Evolutionary conservation across 2,113 vertebrate genomes (phyloP).

Genomic region (Ophiodon elongatus): DNA sequence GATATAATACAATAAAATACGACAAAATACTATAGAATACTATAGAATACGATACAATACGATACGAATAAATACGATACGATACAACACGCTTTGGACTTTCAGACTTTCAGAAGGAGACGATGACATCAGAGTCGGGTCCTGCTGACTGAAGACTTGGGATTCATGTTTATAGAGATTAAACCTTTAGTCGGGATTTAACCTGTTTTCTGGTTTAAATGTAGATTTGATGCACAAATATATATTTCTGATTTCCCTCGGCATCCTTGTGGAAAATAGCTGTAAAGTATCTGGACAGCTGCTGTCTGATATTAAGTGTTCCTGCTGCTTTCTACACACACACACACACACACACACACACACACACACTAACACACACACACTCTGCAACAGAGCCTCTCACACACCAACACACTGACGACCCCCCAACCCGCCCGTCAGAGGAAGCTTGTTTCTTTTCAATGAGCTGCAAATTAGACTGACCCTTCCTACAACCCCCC

Average conservation of each 20-base stretch:
- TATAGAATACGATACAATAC: not conserved
- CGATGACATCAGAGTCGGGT: no score
- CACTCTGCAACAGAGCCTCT: not conserved
- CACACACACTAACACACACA: conserved; percentile 16
- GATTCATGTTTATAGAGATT: not conserved
- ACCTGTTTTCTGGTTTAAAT: not conserved
- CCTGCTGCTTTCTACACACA: conserved; percentile 10
- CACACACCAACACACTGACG: conserved; percentile 4
- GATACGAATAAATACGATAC: no score
- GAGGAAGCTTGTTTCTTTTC: conserved; percentile 73
- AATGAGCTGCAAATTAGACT: conserved; percentile 72
- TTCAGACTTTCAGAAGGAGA: no score
- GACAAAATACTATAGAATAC: not conserved
- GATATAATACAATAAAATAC: no score
- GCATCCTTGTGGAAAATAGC: not conserved
- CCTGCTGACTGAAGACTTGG: no score
- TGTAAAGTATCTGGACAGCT: not conserved
- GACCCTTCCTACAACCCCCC: conserved; percentile 53
- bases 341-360: conserved; percentile 28
- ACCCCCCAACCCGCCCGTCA: conserved; percentile 55
- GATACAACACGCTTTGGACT: no score
- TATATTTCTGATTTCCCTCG: not conserved
- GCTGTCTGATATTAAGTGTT: conserved; percentile 7
- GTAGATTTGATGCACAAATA: not conserved
- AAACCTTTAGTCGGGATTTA: no score